Evolutionary conservation across 2,797 vertebrate genomes (phyloP).

Genomic region (Myotis vivesi): DNA sequence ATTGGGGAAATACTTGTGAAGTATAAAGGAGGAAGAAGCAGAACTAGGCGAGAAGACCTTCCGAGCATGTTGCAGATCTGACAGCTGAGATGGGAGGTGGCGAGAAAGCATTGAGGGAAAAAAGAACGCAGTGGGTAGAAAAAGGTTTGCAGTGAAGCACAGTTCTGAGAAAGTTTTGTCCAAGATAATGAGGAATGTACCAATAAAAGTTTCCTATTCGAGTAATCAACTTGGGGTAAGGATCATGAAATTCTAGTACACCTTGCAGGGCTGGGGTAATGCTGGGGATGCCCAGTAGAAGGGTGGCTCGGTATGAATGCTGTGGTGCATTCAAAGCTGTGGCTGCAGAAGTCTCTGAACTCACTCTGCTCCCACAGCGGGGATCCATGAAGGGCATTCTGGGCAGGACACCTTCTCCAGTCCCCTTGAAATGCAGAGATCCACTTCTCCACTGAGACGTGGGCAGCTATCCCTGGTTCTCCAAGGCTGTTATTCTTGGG

Average conservation of each 20-base stretch:
- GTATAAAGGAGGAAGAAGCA: not conserved
- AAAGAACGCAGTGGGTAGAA: not conserved
- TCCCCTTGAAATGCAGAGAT: not conserved
- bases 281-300: not conserved
- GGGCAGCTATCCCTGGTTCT: not conserved
- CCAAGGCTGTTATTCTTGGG: not conserved
- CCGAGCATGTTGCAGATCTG: too few relatives aligned
- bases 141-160: not conserved
- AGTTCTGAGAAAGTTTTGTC: not conserved
- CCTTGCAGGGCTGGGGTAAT: rapidly evolving
- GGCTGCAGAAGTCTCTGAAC: not conserved
- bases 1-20: not conserved
- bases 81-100: not conserved
- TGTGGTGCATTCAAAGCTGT: not conserved
- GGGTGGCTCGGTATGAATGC: not conserved
- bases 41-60: not conserved
- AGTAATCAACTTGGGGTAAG: rapidly evolving
- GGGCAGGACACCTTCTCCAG: too few relatives aligned
- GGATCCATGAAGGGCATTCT: not conserved
- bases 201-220: not conserved
- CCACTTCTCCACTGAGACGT: not conserved
- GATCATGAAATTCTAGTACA: not conserved
- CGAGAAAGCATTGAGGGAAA: not conserved
- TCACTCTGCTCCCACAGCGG: not conserved
- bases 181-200: not conserved